Conservation (phyloP, 2,888 invertebrate genomes). For the Pristionchus mayeri region DNA sequence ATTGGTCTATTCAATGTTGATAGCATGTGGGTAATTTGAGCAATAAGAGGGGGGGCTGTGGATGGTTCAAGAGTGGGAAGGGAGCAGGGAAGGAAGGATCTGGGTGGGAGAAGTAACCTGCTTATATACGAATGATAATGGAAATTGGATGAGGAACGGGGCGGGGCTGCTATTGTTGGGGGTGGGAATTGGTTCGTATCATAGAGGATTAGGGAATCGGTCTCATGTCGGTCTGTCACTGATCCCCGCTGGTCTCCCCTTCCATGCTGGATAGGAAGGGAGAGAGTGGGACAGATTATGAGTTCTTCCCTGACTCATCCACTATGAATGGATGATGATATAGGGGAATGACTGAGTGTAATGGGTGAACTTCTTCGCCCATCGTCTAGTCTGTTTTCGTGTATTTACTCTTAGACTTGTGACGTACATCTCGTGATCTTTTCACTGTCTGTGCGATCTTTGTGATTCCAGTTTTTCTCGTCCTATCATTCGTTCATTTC, state of each 20-base stretch:
- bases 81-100: background rate
- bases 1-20: conserved; percentile 40
- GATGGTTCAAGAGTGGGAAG: background rate
- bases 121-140: conserved; percentile 41
- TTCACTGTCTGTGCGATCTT: background rate
- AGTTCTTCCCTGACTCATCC: conserved; percentile 31
- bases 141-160: conserved; percentile 1
- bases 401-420: background rate
- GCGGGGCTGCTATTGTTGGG: background rate
- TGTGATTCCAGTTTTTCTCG: conserved; percentile 11
- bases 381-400: background rate
- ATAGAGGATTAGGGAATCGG: conserved; percentile 18
- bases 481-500: conserved; percentile 23
- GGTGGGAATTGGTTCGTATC: conserved; percentile 13
- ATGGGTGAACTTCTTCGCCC: background rate
- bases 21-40: conserved; percentile 27
- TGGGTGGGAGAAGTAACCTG: background rate
- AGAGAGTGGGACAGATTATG: background rate
- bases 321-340: background rate
- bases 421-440: conserved; percentile 13
- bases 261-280: background rate
- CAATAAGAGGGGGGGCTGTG: background rate
- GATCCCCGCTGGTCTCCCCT: conserved; percentile 31
- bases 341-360: background rate
- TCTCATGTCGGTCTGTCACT: conserved; percentile 25